phyloP scores from a whole-genome alignment of 1,140 invertebrate genomes.

The Scaptodrosophila lebanonensis region DNA sequence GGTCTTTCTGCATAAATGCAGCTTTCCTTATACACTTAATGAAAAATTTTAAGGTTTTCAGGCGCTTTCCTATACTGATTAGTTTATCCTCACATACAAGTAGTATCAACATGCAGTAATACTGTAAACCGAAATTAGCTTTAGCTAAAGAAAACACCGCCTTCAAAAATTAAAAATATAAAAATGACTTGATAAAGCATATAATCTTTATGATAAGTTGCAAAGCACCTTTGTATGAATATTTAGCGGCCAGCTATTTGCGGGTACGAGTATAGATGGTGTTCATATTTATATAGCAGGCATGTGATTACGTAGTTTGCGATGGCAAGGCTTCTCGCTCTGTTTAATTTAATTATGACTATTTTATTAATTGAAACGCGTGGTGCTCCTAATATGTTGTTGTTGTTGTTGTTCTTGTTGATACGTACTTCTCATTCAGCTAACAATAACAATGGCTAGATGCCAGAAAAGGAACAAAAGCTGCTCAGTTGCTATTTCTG shows the following conservation, averaged over 20 bases:
- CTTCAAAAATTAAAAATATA: constrained; percentile 13
- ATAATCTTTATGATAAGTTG: constrained; percentile 55
- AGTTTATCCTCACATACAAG: too few species aligned
- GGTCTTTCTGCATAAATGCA: too few species aligned
- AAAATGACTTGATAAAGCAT: constrained; percentile 55
- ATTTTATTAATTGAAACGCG: constrained; percentile 68
- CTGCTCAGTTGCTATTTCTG: constrained; percentile 6
- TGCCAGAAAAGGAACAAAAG: constrained; percentile 16
- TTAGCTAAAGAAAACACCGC: constrained; percentile 34
- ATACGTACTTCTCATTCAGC: neutral
- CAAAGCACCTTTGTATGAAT: too few species aligned
- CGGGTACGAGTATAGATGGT: too few species aligned
- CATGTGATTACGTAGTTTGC: constrained; percentile 11
- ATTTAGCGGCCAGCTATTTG: too few species aligned
- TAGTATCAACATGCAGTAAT: too few species aligned
- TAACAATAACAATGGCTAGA: too few species aligned
- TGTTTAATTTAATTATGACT: constrained; percentile 68
- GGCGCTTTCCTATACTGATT: too few species aligned
- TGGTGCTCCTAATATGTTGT: constrained; percentile 15
- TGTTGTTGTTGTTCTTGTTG: constrained; percentile 6
- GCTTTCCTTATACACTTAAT: too few species aligned
- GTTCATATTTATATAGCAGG: neutral
- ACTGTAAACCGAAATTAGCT: too few species aligned
- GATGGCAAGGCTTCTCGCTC: neutral
- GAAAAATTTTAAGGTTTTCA: constrained; percentile 40